Conservation (phyloP, 2,797 vertebrate species). For the Sciurus carolinensis region DNA sequence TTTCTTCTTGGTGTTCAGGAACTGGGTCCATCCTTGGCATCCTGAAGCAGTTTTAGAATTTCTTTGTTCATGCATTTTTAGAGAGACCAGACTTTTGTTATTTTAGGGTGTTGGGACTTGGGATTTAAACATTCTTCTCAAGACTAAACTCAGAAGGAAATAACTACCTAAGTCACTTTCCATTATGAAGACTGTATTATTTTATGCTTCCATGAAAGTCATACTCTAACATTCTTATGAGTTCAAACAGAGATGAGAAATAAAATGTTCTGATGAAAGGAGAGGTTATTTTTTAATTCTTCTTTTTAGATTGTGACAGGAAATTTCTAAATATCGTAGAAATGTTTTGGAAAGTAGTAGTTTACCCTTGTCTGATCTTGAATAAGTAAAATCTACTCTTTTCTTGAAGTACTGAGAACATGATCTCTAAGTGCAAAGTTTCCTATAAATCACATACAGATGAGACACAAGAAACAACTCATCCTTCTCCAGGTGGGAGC, state of each 20-base stretch:
- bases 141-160: conserved; percentile 9
- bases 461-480: neutral
- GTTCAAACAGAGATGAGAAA: neutral
- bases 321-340: neutral
- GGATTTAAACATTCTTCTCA: conserved; percentile 32
- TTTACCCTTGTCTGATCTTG: conserved; percentile 39
- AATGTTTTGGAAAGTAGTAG: conserved; percentile 35
- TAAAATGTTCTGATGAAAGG: conserved; percentile 14
- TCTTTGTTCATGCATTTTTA: neutral
- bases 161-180: conserved; percentile 23
- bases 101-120: neutral
- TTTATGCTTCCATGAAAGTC: conserved; percentile 51
- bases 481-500: neutral
- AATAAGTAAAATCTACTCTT: conserved; percentile 45
- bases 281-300: neutral
- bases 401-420: neutral
- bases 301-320: neutral
- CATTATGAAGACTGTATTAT: neutral
- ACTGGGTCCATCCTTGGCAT: neutral
- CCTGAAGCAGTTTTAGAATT: neutral
- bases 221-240: conserved; percentile 31
- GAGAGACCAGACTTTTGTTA: conserved; percentile 12
- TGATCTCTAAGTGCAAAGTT: neutral
- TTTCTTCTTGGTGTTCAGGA: neutral
- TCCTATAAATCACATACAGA: neutral